Conservation (phyloP, 2,113 vertebrate species). For the Sceloporus tristichus region DNA sequence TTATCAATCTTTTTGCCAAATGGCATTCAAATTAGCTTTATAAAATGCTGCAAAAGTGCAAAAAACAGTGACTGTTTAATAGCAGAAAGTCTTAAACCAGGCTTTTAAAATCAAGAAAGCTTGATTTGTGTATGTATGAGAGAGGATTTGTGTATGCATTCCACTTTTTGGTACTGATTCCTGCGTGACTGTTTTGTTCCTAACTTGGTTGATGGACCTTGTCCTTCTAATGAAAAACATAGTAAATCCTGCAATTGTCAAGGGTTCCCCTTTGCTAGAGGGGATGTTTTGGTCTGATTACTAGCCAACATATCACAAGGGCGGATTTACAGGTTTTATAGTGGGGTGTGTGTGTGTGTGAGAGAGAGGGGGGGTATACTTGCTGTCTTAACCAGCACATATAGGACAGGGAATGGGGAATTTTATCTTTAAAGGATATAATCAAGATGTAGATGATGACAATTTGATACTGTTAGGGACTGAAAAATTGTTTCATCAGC, state of each 20-base stretch:
- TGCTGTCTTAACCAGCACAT: not conserved
- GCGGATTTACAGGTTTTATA: not conserved
- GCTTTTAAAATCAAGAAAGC: not conserved
- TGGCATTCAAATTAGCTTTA: not conserved
- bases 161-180: not conserved
- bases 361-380: not conserved
- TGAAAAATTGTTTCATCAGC: not conserved
- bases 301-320: slow-evolving; percentile 21
- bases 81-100: not conserved
- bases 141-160: not conserved
- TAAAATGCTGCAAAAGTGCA: not conserved
- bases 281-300: slow-evolving; percentile 4
- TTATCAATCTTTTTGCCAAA: not conserved
- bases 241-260: too few species aligned
- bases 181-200: not conserved
- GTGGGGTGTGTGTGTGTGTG: not conserved
- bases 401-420: too few species aligned
- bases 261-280: too few species aligned
- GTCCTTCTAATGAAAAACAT: not conserved
- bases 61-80: not conserved
- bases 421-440: not conserved
- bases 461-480: not conserved
- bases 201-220: too few species aligned
- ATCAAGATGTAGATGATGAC: not conserved
- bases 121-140: not conserved